phyloP scores from a whole-genome alignment of 2,113 vertebrate species.

The Psilopsiagon aurifrons region DNA sequence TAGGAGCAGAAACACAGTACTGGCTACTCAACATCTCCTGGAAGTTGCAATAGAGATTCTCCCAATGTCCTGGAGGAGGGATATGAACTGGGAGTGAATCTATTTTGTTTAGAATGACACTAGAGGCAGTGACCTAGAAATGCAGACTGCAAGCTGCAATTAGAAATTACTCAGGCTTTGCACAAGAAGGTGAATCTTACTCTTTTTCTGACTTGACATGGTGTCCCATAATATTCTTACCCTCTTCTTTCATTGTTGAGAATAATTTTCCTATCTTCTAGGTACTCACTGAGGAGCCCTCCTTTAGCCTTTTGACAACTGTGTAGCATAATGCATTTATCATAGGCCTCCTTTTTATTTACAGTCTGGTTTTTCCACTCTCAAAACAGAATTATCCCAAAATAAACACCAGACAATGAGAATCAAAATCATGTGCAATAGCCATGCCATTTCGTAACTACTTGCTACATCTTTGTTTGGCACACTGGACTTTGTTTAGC shows the following conservation, averaged over 20 bases:
- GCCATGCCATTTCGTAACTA: slow-evolving; percentile 8
- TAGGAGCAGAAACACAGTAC: not conserved
- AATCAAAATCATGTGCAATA: slow-evolving; percentile 45
- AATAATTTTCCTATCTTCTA: not conserved
- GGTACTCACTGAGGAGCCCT: not conserved
- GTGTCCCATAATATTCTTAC: not conserved
- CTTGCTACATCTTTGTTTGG: slow-evolving; percentile 55
- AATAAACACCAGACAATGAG: slow-evolving; percentile 46
- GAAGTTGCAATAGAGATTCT: not conserved
- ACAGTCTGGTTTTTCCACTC: slow-evolving; percentile 9
- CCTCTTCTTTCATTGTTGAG: not conserved
- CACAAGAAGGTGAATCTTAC: slow-evolving; percentile 19
- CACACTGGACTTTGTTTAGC: slow-evolving; percentile 34
- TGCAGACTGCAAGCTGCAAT: not conserved
- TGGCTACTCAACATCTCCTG: not conserved
- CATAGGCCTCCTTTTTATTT: not conserved
- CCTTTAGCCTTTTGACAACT: not conserved
- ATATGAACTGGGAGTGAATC: not conserved
- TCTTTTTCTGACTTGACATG: not conserved
- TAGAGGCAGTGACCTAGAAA: slow-evolving; percentile 39
- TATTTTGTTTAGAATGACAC: not conserved
- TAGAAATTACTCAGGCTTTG: slow-evolving; percentile 20
- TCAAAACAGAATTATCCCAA: slow-evolving; percentile 33
- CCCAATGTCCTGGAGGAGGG: not conserved
- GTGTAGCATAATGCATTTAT: not conserved